Conservation (phyloP, 2,113 vertebrate species). For the Myocastor coypus region DNA sequence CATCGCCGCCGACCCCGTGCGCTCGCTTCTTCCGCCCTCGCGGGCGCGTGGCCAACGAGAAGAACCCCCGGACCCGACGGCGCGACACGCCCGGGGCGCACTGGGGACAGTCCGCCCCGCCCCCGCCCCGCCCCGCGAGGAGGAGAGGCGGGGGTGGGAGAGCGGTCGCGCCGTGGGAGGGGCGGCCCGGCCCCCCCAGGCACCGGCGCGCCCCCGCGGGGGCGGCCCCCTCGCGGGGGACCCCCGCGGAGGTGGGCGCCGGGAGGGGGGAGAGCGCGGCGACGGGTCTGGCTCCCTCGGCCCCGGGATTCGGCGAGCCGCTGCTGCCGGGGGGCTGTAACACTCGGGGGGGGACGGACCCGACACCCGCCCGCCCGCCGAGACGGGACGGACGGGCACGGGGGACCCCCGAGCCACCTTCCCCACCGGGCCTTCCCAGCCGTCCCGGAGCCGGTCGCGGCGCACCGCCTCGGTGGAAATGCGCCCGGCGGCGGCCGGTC, state of each 20-base stretch:
- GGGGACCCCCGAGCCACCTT: constrained; percentile 56
- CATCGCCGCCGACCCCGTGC: not conserved
- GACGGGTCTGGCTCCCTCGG: constrained; percentile 33
- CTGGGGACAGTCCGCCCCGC: constrained; percentile 37
- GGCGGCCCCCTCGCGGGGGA: not conserved
- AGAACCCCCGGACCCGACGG: not conserved
- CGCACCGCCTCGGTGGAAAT: constrained; percentile 62
- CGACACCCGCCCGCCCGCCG: not conserved
- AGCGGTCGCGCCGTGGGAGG: constrained; percentile 18
- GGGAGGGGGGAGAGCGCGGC: constrained; percentile 55
- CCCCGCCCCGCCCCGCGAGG: not conserved
- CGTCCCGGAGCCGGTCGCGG: constrained; percentile 61
- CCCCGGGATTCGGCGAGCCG: constrained; percentile 34
- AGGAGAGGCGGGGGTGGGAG: not conserved
- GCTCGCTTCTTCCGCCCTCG: not conserved
- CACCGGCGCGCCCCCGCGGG: not conserved
- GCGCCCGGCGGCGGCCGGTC: constrained; percentile 40
- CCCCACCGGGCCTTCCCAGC: constrained; percentile 67
- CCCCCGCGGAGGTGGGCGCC: not conserved
- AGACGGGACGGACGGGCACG: no score
- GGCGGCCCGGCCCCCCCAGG: constrained; percentile 22
- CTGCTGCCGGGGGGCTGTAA: constrained; percentile 20
- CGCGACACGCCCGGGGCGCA: constrained; percentile 28
- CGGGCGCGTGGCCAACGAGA: not conserved
- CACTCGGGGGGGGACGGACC: not conserved